These are phyloP conservation scores for Melipona bicolor DNA, from an alignment of 2,888 invertebrate species.

Conservation along the genomic window DNA sequence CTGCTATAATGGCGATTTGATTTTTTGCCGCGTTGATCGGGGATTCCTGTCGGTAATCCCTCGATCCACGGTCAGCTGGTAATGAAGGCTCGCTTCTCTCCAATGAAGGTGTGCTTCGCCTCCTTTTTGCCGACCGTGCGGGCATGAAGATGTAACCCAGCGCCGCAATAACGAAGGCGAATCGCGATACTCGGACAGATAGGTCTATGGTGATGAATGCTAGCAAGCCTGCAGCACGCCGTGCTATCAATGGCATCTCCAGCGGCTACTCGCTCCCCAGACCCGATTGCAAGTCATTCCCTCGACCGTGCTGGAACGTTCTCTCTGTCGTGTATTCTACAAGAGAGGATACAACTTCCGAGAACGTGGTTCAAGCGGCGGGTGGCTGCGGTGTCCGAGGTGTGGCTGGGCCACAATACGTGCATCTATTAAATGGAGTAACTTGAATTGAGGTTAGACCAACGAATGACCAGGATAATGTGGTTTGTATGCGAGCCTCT, in stretches of 20 bases:
- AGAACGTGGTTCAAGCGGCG: constrained; percentile 33
- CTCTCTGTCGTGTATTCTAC: background rate
- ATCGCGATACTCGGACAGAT: constrained; percentile 70
- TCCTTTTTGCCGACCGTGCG: constrained; percentile 52
- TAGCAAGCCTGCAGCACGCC: constrained; percentile 62
- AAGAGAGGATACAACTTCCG: constrained; percentile 25
- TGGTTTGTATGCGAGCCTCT: too few species aligned
- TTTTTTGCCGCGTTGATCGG: constrained; percentile 54
- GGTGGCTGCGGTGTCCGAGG: constrained; percentile 18
- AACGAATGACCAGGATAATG: background rate
- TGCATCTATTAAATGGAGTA: constrained; percentile 37
- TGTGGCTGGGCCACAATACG: constrained; percentile 49
- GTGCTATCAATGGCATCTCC: constrained; percentile 72
- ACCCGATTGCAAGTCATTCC: constrained; percentile 73
- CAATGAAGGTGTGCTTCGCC: background rate
- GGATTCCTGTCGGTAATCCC: constrained; percentile 55
- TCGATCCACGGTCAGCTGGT: constrained; percentile 38
- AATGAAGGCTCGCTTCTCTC: constrained; percentile 52
- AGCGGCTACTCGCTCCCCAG: constrained; percentile 50
- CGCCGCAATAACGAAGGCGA: constrained; percentile 70
- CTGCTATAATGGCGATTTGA: constrained; percentile 39
- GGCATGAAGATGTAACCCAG: constrained; percentile 72
- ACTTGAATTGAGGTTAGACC: background rate
- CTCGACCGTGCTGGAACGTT: background rate
- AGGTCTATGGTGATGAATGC: constrained; percentile 74